Evolutionary conservation across 2,113 vertebrate genomes (phyloP).

Genomic region (Copsychus sechellarum): DNA sequence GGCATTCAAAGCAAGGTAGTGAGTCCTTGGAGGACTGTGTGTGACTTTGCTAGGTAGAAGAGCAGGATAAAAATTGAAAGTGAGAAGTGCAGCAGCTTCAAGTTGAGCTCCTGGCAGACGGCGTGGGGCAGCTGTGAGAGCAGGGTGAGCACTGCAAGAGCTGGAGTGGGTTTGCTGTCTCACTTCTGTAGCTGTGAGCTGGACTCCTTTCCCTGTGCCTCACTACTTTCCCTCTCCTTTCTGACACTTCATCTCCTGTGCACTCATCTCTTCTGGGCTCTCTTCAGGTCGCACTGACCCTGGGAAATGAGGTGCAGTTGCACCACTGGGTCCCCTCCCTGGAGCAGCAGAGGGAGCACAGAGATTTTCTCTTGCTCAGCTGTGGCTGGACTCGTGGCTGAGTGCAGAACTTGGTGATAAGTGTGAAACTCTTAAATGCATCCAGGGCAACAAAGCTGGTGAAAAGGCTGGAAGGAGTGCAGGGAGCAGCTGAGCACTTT

Average conservation of each 20-base stretch:
- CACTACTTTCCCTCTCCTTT: not conserved
- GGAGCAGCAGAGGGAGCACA: not conserved
- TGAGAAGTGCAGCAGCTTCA: not conserved
- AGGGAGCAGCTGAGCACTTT: not conserved
- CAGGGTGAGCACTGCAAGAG: not conserved
- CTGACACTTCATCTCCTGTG: not conserved
- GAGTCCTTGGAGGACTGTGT: not conserved
- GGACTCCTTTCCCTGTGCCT: not conserved
- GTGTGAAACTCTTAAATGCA: not conserved
- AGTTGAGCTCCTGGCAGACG: not conserved
- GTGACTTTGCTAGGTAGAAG: not conserved
- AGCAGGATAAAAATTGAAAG: not conserved
- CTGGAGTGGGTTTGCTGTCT: not conserved
- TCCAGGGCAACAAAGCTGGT: not conserved
- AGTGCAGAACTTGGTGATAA: not conserved
- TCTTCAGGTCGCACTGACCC: fast-evolving
- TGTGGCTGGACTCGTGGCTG: not conserved
- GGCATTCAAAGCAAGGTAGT: not conserved
- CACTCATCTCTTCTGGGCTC: not conserved
- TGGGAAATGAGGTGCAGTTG: not conserved
- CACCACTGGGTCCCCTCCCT: not conserved
- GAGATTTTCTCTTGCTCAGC: not conserved
- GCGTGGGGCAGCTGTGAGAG: not conserved
- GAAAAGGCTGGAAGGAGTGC: not conserved
- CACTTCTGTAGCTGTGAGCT: not conserved